These are phyloP conservation scores for Pseudotriccus pelzelni DNA, from an alignment of 2,797 vertebrate species.

Conservation along the genomic window DNA sequence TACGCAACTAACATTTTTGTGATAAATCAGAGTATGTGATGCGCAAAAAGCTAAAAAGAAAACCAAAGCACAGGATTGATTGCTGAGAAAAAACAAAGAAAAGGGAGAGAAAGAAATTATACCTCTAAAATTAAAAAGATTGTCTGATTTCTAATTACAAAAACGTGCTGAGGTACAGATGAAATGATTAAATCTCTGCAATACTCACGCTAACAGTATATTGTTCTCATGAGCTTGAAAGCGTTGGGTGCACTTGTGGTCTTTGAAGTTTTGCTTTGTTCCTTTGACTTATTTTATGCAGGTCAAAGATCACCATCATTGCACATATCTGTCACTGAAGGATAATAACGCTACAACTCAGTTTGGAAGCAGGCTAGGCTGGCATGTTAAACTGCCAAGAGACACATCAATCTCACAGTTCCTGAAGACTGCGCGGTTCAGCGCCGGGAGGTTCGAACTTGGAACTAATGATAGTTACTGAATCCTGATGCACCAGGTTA, in stretches of 20 bases:
- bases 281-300: slow-evolving; percentile 52
- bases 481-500: slow-evolving; percentile 8
- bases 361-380: background rate
- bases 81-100: background rate
- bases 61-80: background rate
- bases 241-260: background rate
- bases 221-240: slow-evolving; percentile 47
- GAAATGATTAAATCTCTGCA: background rate
- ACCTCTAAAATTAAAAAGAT: background rate
- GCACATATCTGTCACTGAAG: slow-evolving; percentile 54
- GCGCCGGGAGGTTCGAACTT: background rate
- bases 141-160: slow-evolving; percentile 43
- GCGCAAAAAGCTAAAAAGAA: background rate
- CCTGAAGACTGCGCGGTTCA: background rate
- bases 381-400: slow-evolving; percentile 1
- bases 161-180: background rate
- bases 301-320: slow-evolving; percentile 61
- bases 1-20: background rate
- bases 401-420: slow-evolving; percentile 21
- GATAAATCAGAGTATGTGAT: background rate
- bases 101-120: background rate
- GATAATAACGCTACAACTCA: slow-evolving; percentile 56
- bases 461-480: background rate
- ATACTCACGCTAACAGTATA: background rate
- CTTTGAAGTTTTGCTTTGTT: slow-evolving; percentile 72